These are phyloP conservation scores for Oscheius sp. DNA, from an alignment of 2,888 invertebrate species.

Conservation along the genomic window DNA sequence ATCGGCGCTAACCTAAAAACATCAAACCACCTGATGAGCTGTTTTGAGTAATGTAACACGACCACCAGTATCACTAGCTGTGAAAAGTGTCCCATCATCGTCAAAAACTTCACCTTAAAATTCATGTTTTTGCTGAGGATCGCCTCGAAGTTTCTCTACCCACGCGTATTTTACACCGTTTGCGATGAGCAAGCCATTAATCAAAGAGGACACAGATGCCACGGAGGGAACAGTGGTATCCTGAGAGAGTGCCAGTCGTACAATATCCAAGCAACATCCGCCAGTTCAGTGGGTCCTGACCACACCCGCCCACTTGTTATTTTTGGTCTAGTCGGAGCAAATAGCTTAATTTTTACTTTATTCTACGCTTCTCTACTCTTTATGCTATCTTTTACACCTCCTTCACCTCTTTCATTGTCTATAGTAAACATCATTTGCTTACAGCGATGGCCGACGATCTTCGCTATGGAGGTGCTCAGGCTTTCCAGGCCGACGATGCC, in stretches of 20 bases:
- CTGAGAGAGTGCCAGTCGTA: slow-evolving; percentile 10
- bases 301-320: slow-evolving; percentile 26
- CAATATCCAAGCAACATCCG: slow-evolving; percentile 24
- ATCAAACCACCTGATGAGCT: too few relatives aligned
- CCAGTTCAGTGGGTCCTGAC: slow-evolving; percentile 20
- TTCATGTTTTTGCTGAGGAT: slow-evolving; percentile 10
- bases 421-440: not conserved
- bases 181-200: slow-evolving; percentile 23
- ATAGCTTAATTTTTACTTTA: not conserved
- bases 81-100: too few relatives aligned
- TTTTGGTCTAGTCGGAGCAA: not conserved
- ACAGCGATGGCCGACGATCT: slow-evolving; percentile 34
- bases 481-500: slow-evolving; percentile 51
- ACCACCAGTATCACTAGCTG: too few relatives aligned
- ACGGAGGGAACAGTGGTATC: slow-evolving; percentile 13
- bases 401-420: not conserved
- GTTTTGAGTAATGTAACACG: too few relatives aligned
- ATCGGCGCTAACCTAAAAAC: not conserved
- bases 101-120: not conserved
- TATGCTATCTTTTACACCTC: not conserved
- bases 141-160: slow-evolving; percentile 20
- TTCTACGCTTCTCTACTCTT: not conserved
- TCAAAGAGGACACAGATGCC: slow-evolving; percentile 25
- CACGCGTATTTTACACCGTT: slow-evolving; percentile 28
- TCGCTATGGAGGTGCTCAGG: slow-evolving; percentile 62